A percentile compares a stretch with the other conserved stretches of the same genome.
These are phyloP conservation scores for Chloroclysta siterata DNA, from an alignment of 2,888 invertebrate genomes.

Conservation along the genomic window DNA sequence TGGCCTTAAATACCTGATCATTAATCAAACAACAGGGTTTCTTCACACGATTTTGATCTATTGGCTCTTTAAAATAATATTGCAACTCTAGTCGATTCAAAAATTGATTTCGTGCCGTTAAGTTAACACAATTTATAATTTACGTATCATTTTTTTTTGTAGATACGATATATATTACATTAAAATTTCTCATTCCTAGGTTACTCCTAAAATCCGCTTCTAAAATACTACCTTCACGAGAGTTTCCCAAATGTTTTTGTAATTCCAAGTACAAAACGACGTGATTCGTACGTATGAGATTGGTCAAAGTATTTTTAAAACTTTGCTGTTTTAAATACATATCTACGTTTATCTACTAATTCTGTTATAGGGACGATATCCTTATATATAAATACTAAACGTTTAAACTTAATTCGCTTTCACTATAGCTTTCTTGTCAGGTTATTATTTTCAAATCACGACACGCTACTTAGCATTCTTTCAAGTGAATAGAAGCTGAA, in stretches of 20 bases:
- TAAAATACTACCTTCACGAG: too few relatives aligned
- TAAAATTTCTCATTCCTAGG: too few relatives aligned
- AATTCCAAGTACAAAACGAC: too few relatives aligned
- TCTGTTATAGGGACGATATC: slow-evolving; percentile 1
- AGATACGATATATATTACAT: too few relatives aligned
- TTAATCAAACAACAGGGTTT: slow-evolving; percentile 9
- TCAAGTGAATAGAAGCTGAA: too few relatives aligned
- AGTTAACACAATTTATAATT: too few relatives aligned
- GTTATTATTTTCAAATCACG: not conserved
- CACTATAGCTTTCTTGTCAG: slow-evolving; percentile 53
- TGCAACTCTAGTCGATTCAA: not conserved
- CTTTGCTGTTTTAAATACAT: not conserved
- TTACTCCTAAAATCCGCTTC: too few relatives aligned
- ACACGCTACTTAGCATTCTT: too few relatives aligned
- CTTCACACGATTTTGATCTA: slow-evolving; percentile 22
- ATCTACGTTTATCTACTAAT: not conserved
- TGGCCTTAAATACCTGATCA: slow-evolving; percentile 7
- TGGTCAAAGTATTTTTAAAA: not conserved
- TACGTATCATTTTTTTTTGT: too few relatives aligned
- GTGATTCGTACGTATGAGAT: not conserved
- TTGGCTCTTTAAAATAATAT: not conserved
- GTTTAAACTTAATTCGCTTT: slow-evolving; percentile 44
- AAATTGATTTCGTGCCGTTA: not conserved
- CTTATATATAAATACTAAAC: slow-evolving; percentile 37
- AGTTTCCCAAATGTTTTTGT: too few relatives aligned